phyloP scores from a whole-genome alignment of 1,140 invertebrate genomes.

The Akabosia matsudoensis region DNA sequence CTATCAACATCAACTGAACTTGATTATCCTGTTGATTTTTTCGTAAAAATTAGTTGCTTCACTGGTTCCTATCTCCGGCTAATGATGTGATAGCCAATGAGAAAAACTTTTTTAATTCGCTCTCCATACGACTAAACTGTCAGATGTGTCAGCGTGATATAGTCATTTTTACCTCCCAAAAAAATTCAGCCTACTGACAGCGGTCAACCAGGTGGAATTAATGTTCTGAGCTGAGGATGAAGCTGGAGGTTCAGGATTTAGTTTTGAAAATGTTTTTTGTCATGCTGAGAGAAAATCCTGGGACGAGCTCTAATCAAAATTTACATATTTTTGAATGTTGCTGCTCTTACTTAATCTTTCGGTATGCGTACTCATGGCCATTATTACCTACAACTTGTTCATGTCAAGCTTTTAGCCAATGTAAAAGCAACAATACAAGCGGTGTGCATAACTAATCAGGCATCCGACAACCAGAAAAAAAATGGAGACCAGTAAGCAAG shows the following conservation, averaged over 20 bases:
- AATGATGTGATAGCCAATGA: constrained; percentile 1
- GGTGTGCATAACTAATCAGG: constrained; percentile 10
- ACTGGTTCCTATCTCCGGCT: too few species aligned
- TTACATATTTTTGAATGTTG: constrained; percentile 19
- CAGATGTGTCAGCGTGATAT: constrained; percentile 11
- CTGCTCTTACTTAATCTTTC: too few species aligned
- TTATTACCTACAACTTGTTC: not conserved
- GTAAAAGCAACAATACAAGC: not conserved
- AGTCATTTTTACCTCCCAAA: not conserved
- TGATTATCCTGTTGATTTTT: too few species aligned
- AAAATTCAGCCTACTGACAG: not conserved
- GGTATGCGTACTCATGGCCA: too few species aligned
- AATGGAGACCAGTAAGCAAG: not conserved
- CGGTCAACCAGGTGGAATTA: not conserved
- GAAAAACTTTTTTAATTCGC: not conserved
- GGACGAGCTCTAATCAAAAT: constrained; percentile 16
- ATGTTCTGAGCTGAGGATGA: not conserved
- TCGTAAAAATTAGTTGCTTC: too few species aligned
- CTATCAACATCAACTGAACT: too few species aligned
- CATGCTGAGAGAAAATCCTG: not conserved
- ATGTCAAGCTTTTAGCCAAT: constrained; percentile 8
- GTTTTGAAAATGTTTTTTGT: too few species aligned
- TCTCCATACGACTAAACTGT: not conserved
- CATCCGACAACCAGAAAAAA: not conserved
- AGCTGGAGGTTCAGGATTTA: too few species aligned